Evolutionary conservation across 2,113 vertebrate species (phyloP).

Genomic region (Macroglossus sobrinus): DNA sequence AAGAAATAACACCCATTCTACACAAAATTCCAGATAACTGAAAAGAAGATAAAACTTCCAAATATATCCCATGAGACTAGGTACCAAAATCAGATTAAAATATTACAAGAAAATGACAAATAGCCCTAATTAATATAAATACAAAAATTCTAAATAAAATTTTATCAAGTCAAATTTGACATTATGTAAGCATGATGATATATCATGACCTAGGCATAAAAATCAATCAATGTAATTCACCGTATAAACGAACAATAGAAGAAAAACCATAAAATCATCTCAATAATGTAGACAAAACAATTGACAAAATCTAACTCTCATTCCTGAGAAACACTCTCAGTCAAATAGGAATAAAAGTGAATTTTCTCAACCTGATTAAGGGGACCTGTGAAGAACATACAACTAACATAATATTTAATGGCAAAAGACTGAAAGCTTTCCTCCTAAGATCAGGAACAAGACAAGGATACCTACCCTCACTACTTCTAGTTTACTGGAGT

Average conservation of each 20-base stretch:
- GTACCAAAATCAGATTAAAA: neutral
- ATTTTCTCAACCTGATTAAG: neutral
- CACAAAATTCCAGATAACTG: neutral
- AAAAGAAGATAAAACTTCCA: constrained; percentile 4
- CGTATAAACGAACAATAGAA: neutral
- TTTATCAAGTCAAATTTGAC: neutral
- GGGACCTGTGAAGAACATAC: neutral
- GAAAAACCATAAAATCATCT: neutral
- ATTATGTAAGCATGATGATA: neutral
- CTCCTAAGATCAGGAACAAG: neutral
- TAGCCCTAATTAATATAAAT: neutral
- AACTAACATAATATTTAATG: neutral
- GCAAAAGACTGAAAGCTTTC: neutral
- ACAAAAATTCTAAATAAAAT: neutral
- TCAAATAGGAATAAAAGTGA: neutral
- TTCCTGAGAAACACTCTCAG: neutral
- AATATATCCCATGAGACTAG: neutral
- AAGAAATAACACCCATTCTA: neutral
- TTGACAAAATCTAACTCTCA: neutral
- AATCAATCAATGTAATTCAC: neutral
- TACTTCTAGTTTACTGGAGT: neutral
- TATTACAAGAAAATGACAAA: neutral
- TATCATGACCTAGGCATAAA: neutral
- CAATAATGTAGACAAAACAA: neutral
- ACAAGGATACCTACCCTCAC: neutral